These are phyloP conservation scores for Creontiades dilutus DNA, from an alignment of 2,888 invertebrate genomes.

Conservation along the genomic window DNA sequence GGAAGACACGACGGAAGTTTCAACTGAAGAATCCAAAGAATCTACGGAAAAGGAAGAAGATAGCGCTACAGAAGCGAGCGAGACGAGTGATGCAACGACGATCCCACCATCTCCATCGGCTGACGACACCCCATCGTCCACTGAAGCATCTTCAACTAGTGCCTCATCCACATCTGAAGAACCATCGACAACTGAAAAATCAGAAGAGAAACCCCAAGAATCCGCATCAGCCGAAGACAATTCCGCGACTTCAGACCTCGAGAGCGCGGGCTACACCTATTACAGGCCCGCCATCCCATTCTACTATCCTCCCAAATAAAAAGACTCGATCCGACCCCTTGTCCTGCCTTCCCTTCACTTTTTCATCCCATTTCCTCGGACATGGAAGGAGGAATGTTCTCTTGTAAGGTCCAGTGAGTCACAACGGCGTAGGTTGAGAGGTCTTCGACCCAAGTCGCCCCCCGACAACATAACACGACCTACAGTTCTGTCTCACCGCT, in stretches of 20 bases:
- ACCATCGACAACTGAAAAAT: slow-evolving; percentile 18
- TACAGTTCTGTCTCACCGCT: slow-evolving; percentile 49
- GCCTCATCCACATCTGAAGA: neutral
- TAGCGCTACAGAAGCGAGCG: neutral
- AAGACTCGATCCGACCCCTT: neutral
- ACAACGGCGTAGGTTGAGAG: slow-evolving; percentile 53
- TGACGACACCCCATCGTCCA: slow-evolving; percentile 15
- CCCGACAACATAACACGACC: neutral
- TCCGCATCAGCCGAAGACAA: slow-evolving; percentile 27
- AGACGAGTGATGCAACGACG: slow-evolving; percentile 47
- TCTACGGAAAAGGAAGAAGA: neutral
- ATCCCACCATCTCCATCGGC: slow-evolving; percentile 34
- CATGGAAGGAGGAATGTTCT: slow-evolving; percentile 4
- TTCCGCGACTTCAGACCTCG: slow-evolving; percentile 50
- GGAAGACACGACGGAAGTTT: slow-evolving; percentile 40
- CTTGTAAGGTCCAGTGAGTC: slow-evolving; percentile 57
- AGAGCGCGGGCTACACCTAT: slow-evolving; percentile 68
- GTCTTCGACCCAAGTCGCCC: slow-evolving; percentile 43
- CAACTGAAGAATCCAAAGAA: slow-evolving; percentile 48
- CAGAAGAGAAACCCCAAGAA: slow-evolving; percentile 38
- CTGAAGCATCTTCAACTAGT: slow-evolving; percentile 36
- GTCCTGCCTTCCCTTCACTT: neutral
- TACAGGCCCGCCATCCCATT: slow-evolving; percentile 68
- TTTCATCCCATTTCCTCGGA: slow-evolving; percentile 32
- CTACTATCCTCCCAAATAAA: slow-evolving; percentile 62